Evolutionary conservation across 1,140 invertebrate species (phyloP).

Genomic region (Augochlora pura): DNA sequence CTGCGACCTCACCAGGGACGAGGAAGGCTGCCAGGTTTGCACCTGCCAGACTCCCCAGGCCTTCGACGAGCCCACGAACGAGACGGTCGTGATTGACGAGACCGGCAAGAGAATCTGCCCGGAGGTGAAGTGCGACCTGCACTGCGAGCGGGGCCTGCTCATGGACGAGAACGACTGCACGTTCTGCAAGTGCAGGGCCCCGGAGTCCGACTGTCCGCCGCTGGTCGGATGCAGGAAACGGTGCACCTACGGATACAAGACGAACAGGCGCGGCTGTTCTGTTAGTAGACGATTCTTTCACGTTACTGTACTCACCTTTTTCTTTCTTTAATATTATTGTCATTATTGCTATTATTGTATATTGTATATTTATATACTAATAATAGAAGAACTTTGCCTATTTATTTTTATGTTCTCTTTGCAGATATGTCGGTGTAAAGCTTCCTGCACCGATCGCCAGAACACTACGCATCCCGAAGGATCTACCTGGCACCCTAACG

Average conservation of each 20-base stretch:
- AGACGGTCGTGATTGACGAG: constrained; percentile 27
- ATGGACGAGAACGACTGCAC: constrained; percentile 75
- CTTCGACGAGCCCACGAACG: constrained; percentile 25
- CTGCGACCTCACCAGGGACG: constrained; percentile 67
- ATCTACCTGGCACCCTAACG: constrained; percentile 71
- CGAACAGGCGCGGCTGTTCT: constrained; percentile 70
- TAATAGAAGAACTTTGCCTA: too few species aligned
- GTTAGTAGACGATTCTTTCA: constrained; percentile 64
- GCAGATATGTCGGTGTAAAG: constrained; percentile 73
- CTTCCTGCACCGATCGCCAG: constrained; percentile 68
- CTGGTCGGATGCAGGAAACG: constrained; percentile 69
- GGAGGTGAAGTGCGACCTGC: constrained; percentile 69
- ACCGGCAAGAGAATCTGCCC: constrained; percentile 65
- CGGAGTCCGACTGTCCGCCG: constrained; percentile 60
- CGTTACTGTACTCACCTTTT: too few species aligned
- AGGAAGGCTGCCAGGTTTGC: constrained; percentile 68
- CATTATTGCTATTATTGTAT: too few species aligned
- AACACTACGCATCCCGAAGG: constrained; percentile 73
- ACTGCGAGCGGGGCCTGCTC: constrained; percentile 70
- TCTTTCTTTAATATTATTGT: too few species aligned
- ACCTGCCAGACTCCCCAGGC: constrained; percentile 51
- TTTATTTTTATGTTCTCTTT: background rate
- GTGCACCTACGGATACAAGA: constrained; percentile 72
- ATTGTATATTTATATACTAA: too few species aligned
- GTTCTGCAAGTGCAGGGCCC: constrained; percentile 71